phyloP scores from a whole-genome alignment of 2,797 vertebrate genomes.

The Knipowitschia caucasica region DNA sequence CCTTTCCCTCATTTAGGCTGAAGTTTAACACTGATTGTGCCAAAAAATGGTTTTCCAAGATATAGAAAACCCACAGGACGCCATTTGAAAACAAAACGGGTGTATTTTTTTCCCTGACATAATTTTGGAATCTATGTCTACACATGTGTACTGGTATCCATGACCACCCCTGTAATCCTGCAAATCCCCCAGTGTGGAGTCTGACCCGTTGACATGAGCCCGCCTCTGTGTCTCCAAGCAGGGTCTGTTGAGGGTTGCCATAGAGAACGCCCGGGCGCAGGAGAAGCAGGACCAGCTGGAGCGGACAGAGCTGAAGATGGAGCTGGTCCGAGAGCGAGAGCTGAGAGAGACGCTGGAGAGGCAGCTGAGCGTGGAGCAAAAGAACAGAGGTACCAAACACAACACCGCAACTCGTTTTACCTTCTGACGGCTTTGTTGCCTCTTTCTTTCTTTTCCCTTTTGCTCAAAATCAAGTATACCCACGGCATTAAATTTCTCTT shows the following conservation, averaged over 20 bases:
- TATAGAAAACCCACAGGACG: too few species aligned
- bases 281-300: slow-evolving; percentile 98
- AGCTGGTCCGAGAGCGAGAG: slow-evolving; percentile 95
- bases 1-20: too few species aligned
- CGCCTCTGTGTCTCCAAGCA: slow-evolving; percentile 75
- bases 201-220: slow-evolving; percentile 63
- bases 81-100: too few species aligned
- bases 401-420: slow-evolving; percentile 2
- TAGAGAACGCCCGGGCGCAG: slow-evolving; percentile 95
- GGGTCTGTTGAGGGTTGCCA: slow-evolving; percentile 98
- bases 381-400: slow-evolving; percentile 87
- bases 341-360: slow-evolving; percentile 95
- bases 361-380: slow-evolving; percentile 95
- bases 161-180: neutral
- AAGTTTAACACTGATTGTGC: too few species aligned
- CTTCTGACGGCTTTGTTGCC: slow-evolving; percentile 12
- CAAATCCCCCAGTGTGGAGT: slow-evolving; percentile 23
- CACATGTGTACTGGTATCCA: neutral
- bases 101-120: too few species aligned
- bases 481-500: slow-evolving; percentile 11
- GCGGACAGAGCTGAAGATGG: slow-evolving; percentile 98
- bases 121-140: neutral
- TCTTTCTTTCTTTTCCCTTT: neutral
- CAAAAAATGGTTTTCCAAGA: too few species aligned
- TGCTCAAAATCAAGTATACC: slow-evolving; percentile 4